Evolutionary conservation across 2,797 vertebrate genomes (phyloP).

Genomic region (Vipera ursinii): DNA sequence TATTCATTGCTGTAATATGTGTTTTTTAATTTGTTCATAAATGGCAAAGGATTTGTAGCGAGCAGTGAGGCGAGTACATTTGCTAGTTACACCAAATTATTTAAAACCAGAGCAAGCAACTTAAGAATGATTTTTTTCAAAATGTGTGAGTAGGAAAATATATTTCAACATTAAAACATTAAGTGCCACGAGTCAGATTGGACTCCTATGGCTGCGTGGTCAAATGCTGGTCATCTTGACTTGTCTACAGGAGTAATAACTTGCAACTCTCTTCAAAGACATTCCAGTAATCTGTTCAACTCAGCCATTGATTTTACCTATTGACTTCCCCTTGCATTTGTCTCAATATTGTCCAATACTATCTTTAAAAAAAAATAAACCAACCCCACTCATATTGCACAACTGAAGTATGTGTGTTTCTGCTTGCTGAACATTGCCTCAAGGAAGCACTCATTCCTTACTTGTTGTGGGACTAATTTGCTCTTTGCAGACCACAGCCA

Average conservation of each 20-base stretch:
- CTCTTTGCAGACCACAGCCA: background rate
- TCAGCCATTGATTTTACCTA: background rate
- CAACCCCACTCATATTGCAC: background rate
- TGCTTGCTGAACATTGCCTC: background rate
- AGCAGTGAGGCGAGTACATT: background rate
- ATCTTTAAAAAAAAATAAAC: background rate
- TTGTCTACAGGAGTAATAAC: background rate
- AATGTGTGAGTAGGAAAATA: background rate
- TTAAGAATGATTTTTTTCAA: background rate
- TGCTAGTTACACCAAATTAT: background rate
- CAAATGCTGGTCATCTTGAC: background rate
- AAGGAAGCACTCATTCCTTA: background rate
- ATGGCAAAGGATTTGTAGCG: background rate
- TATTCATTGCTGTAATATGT: background rate
- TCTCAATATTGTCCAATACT: background rate
- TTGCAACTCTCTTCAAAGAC: background rate
- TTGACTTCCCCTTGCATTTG: background rate
- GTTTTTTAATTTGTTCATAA: background rate
- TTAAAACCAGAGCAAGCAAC: background rate
- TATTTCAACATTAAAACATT: background rate
- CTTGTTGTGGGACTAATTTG: background rate
- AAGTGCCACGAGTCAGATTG: background rate
- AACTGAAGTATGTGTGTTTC: background rate
- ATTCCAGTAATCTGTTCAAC: background rate
- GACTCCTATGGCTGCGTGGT: background rate